Evolutionary conservation across 2,113 vertebrate species (phyloP).

Genomic region (Stercorarius parasiticus): DNA sequence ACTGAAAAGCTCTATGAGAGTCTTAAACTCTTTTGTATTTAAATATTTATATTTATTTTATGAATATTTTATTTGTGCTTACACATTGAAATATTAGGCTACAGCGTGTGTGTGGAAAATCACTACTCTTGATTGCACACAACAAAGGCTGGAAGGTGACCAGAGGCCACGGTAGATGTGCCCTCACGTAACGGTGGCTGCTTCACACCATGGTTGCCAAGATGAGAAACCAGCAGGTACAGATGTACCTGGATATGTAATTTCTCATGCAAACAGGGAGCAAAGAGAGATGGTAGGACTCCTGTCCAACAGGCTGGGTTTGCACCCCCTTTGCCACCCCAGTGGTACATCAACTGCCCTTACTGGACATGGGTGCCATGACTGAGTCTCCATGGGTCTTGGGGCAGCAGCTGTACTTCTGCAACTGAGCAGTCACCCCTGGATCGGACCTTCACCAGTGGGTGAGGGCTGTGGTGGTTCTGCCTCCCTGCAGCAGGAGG

Average conservation of each 20-base stretch:
- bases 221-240: neutral
- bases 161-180: neutral
- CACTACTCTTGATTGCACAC: neutral
- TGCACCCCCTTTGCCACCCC: neutral
- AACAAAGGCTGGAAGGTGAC: neutral
- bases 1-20: neutral
- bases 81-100: neutral
- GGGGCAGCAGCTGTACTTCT: neutral
- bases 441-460: neutral
- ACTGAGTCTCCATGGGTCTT: neutral
- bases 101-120: neutral
- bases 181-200: rapidly evolving
- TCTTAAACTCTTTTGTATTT: neutral
- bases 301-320: neutral
- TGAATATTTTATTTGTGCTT: neutral
- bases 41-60: neutral
- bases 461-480: neutral
- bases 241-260: neutral
- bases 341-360: neutral
- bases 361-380: neutral
- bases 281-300: neutral
- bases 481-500: neutral
- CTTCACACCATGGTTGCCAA: neutral
- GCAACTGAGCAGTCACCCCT: rapidly evolving
- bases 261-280: neutral